Percentiles rank a stretch among this genome's conserved stretches.
phyloP scores from a whole-genome alignment of 2,797 vertebrate species.

The Dromococcyx pavoninus region DNA sequence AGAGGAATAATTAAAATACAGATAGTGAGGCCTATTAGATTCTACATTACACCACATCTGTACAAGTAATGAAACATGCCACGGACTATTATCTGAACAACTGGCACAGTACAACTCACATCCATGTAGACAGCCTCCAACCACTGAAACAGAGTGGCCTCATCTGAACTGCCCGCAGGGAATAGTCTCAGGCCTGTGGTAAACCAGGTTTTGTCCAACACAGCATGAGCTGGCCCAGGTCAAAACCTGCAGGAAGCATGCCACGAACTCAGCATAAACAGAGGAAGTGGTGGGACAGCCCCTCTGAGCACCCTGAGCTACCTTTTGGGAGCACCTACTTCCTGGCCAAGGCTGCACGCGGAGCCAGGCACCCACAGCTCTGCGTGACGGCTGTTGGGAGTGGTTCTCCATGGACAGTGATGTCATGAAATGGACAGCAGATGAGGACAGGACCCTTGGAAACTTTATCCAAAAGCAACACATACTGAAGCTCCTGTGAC shows the following conservation, averaged over 20 bases:
- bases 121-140: background rate
- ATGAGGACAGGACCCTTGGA: background rate
- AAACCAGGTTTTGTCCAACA: background rate
- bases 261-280: accelerated
- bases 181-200: background rate
- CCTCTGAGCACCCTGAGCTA: background rate
- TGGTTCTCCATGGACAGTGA: background rate
- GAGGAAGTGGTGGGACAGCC: background rate
- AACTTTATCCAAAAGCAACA: background rate
- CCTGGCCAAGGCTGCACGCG: accelerated
- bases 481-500: background rate
- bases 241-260: background rate
- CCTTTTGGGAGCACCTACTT: background rate
- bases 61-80: background rate
- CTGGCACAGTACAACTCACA: background rate
- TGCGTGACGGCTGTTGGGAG: background rate
- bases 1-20: background rate
- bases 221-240: background rate
- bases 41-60: background rate
- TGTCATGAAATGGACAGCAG: background rate
- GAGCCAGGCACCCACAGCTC: background rate
- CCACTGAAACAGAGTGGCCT: background rate
- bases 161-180: background rate
- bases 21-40: background rate
- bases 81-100: background rate